A percentile compares a stretch with the other conserved stretches of the same genome.
These are phyloP conservation scores for Parotia lawesii DNA, from an alignment of 2,113 vertebrate genomes.

Conservation along the genomic window DNA sequence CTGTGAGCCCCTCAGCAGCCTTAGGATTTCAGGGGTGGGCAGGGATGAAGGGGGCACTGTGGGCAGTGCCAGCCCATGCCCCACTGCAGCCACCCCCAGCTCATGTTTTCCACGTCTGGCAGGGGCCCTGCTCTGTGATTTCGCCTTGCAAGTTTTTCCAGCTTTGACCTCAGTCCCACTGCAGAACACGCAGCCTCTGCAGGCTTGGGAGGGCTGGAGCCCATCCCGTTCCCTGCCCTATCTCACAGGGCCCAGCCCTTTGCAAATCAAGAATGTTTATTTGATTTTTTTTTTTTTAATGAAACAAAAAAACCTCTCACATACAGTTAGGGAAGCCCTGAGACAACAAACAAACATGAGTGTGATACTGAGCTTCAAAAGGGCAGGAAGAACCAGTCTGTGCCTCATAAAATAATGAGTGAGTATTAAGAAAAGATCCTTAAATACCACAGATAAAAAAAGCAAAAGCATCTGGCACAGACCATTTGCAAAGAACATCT, in stretches of 20 bases:
- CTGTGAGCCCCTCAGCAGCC: background rate
- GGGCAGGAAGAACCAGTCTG: background rate
- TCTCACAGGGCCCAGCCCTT: background rate
- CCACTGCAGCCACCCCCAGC: background rate
- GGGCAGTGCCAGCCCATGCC: background rate
- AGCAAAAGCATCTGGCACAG: slow-evolving; percentile 34
- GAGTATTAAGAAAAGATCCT: slow-evolving; percentile 28
- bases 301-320: background rate
- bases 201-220: slow-evolving; percentile 12
- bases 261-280: slow-evolving; percentile 20
- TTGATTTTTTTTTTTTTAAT: background rate
- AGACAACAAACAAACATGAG: slow-evolving; percentile 15
- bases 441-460: slow-evolving; percentile 54
- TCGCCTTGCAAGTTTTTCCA: background rate
- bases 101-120: background rate
- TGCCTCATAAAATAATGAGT: slow-evolving; percentile 42
- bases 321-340: slow-evolving; percentile 32
- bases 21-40: background rate
- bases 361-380: slow-evolving; percentile 9
- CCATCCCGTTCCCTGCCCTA: background rate
- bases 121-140: background rate
- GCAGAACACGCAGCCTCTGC: background rate
- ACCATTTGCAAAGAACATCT: background rate
- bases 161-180: slow-evolving; percentile 27
- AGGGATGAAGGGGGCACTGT: background rate